Evolutionary conservation across 1,140 invertebrate species (phyloP).

Genomic region (Lepidurus arcticus): DNA sequence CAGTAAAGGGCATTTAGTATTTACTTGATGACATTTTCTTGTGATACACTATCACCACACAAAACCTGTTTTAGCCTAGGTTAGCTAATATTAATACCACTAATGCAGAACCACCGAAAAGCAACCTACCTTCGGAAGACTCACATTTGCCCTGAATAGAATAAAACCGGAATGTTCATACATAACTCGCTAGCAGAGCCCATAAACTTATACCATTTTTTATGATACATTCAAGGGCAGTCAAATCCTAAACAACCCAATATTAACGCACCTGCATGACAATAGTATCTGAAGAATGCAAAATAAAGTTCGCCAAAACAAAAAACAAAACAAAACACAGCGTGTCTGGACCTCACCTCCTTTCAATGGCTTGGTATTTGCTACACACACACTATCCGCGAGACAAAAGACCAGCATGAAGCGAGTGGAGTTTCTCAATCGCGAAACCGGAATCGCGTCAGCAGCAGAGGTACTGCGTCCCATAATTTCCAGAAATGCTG

Average conservation of each 20-base stretch:
- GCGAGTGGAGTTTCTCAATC: neutral
- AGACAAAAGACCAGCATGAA: neutral
- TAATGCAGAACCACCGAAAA: too few relatives aligned
- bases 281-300: neutral
- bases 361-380: conserved; percentile 21
- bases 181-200: neutral
- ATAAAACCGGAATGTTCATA: neutral
- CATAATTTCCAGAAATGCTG: neutral
- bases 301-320: neutral
- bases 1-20: too few relatives aligned
- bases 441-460: neutral
- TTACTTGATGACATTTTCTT: too few relatives aligned
- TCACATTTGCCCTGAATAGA: neutral
- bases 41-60: too few relatives aligned
- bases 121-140: neutral
- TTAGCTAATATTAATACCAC: too few relatives aligned
- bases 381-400: conserved; percentile 2
- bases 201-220: neutral
- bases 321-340: neutral
- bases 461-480: conserved; percentile 1
- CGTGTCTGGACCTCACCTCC: conserved; percentile 12
- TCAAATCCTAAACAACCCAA: neutral
- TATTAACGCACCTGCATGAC: neutral
- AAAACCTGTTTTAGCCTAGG: too few relatives aligned
- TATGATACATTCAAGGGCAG: neutral